Evolutionary conservation across 2,797 vertebrate genomes (phyloP).

Genomic region (Betta splendens): DNA sequence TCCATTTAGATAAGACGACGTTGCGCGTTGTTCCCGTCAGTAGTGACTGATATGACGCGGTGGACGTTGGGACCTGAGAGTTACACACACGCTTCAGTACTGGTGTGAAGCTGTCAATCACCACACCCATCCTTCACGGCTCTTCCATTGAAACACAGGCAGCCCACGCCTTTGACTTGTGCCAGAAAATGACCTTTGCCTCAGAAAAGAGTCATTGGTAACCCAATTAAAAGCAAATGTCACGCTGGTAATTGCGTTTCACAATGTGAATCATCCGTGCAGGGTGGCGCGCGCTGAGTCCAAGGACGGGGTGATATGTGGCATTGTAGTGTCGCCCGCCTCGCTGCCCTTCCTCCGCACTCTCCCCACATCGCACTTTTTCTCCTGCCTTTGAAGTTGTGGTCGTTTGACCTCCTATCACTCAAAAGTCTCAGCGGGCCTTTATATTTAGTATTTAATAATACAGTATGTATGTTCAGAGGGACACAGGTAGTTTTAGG

Average conservation of each 20-base stretch:
- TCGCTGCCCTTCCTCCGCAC: constrained; percentile 16
- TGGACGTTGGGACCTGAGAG: constrained; percentile 37
- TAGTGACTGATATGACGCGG: neutral
- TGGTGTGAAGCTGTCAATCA: constrained; percentile 30
- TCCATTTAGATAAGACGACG: neutral
- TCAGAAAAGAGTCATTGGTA: constrained; percentile 79
- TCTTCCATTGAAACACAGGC: constrained; percentile 56
- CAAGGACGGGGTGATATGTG: constrained; percentile 45
- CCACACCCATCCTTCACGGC: constrained; percentile 51
- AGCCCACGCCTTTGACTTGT: constrained; percentile 69
- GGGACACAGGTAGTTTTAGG: neutral
- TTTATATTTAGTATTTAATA: neutral
- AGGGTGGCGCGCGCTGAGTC: constrained; percentile 46
- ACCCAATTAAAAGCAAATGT: constrained; percentile 86
- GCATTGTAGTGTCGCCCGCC: constrained; percentile 56
- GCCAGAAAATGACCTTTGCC: constrained; percentile 82
- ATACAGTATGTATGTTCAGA: neutral
- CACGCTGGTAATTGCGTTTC: constrained; percentile 80
- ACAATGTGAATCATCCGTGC: constrained; percentile 73
- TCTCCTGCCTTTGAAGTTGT: constrained; percentile 21
- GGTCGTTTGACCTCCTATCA: constrained; percentile 5
- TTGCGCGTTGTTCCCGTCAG: constrained; percentile 10
- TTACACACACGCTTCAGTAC: constrained; percentile 48
- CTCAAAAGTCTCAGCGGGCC: neutral
- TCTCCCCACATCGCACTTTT: constrained; percentile 7